Evolutionary conservation across 2,888 invertebrate genomes (phyloP).

Genomic region (Apotomis capreana): DNA sequence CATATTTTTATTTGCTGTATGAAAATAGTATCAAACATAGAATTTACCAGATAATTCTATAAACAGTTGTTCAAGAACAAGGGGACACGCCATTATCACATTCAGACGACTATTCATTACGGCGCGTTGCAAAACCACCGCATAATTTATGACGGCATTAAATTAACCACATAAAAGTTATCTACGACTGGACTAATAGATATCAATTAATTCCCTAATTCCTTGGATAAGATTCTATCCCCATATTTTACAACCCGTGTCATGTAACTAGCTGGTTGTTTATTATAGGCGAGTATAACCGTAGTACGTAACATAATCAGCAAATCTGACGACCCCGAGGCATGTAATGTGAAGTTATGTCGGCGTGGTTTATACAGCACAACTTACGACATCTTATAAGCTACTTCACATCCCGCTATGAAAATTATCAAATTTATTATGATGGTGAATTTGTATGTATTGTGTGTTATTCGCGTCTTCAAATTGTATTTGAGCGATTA

Average conservation of each 20-base stretch:
- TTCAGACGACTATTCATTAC: conserved; percentile 9
- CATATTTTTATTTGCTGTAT: no score
- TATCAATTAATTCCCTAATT: conserved; percentile 51
- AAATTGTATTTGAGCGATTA: no score
- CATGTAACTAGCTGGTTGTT: conserved; percentile 8
- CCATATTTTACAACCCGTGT: conserved; percentile 42
- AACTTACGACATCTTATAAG: no score
- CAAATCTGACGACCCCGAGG: neutral
- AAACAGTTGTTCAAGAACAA: no score
- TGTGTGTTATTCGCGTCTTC: no score
- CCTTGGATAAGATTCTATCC: conserved; percentile 43
- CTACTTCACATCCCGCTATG: no score
- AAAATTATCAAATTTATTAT: no score
- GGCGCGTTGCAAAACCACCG: conserved; percentile 36
- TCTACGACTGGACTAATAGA: conserved; percentile 49
- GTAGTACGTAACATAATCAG: neutral
- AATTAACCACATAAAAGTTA: conserved; percentile 48
- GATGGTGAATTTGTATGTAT: no score
- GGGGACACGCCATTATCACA: neutral
- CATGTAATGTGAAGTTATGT: neutral
- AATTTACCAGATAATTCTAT: no score
- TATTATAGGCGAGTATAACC: neutral
- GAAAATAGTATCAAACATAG: no score
- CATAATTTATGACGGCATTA: conserved; percentile 51
- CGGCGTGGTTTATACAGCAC: neutral